These are phyloP conservation scores for Meloidogyne floridensis DNA, from an alignment of 1,140 invertebrate genomes.

Conservation along the genomic window DNA sequence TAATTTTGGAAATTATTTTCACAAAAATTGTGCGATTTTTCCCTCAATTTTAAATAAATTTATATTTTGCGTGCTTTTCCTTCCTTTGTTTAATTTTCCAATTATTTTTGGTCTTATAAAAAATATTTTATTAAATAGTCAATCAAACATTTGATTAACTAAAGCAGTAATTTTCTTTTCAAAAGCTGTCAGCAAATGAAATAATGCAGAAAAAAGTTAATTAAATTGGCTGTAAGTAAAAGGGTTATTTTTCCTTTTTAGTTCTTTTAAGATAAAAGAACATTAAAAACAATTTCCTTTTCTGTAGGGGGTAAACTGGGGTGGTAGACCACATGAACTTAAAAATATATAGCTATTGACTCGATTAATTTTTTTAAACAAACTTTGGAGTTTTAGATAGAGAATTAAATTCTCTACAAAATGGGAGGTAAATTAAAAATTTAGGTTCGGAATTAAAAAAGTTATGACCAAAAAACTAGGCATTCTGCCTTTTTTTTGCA, in stretches of 20 bases:
- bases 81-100: not conserved
- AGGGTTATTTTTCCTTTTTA: not conserved
- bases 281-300: slow-evolving; percentile 7
- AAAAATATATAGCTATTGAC: not conserved
- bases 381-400: not conserved
- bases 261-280: slow-evolving; percentile 13
- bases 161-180: slow-evolving; percentile 3
- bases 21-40: not conserved
- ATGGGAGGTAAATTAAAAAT: not conserved
- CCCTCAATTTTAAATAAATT: not conserved
- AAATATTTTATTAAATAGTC: not conserved
- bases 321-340: not conserved
- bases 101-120: not conserved
- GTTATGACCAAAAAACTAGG: not conserved
- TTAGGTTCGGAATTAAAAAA: not conserved
- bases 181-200: not conserved
- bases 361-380: not conserved
- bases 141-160: slow-evolving; percentile 14
- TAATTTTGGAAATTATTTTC: no score
- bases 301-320: not conserved
- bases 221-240: not conserved
- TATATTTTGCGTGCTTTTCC: not conserved
- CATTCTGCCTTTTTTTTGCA: not conserved
- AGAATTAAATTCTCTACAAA: not conserved
- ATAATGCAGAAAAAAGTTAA: not conserved